phyloP scores from a whole-genome alignment of 2,888 invertebrate species.

The Eledone cirrhosa region DNA sequence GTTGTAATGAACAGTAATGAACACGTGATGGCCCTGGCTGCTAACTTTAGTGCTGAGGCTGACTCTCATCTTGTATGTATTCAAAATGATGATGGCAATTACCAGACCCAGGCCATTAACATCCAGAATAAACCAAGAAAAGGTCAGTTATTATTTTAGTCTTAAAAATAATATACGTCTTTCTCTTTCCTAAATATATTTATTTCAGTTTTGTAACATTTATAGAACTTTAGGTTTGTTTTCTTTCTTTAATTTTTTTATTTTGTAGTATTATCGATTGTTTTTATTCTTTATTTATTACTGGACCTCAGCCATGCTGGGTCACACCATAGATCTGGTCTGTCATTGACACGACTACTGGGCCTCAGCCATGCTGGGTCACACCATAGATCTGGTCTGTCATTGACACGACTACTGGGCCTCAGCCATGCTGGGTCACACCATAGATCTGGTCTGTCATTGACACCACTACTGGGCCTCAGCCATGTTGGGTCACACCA shows the following conservation, averaged over 20 bases:
- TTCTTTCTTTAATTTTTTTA: not conserved
- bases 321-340: no score
- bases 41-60: conserved; percentile 80
- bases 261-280: no score
- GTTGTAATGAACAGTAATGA: conserved; percentile 80
- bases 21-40: conserved; percentile 84
- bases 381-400: no score
- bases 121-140: conserved; percentile 83
- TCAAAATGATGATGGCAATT: conserved; percentile 78
- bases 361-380: no score
- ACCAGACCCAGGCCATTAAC: conserved; percentile 87
- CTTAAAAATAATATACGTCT: not conserved
- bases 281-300: no score
- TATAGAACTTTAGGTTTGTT: not conserved
- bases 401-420: no score
- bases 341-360: no score
- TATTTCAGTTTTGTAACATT: not conserved
- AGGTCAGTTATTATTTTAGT: conserved; percentile 69
- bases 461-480: no score
- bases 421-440: no score
- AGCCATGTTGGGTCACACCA: no score
- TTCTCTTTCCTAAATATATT: not conserved
- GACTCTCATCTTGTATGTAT: conserved; percentile 89
- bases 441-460: no score
- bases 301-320: no score